Percentiles rank a stretch among this genome's conserved stretches.
Evolutionary conservation across 2,888 invertebrate genomes (phyloP).

Genomic region (Xanthia icteritia): DNA sequence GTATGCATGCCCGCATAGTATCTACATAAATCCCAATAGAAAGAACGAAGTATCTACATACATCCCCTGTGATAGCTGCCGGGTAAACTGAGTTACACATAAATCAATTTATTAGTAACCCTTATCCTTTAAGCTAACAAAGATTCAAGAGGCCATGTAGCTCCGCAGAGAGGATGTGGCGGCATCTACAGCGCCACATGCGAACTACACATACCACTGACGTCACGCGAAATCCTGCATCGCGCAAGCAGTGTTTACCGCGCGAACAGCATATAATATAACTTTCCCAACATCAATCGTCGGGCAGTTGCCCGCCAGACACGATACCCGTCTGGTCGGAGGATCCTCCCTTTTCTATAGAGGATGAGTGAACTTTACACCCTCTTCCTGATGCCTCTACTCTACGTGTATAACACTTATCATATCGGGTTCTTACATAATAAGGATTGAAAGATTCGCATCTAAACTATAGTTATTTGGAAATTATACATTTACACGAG

Average conservation of each 20-base stretch:
- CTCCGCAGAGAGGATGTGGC: neutral
- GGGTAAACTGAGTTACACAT: conserved; percentile 32
- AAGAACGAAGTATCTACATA: conserved; percentile 13
- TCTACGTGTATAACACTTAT: neutral
- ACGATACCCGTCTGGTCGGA: too few species aligned
- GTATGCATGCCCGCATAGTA: neutral
- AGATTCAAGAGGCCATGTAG: conserved; percentile 18
- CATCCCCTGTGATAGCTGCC: conserved; percentile 19
- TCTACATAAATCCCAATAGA: neutral
- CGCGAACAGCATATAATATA: too few species aligned
- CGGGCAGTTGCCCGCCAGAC: too few species aligned
- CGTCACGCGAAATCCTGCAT: too few species aligned
- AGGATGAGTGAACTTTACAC: too few species aligned
- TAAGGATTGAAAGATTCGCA: neutral
- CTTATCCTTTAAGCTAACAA: conserved; percentile 29
- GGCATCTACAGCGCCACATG: too few species aligned
- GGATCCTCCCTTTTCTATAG: too few species aligned
- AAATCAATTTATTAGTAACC: conserved; percentile 46
- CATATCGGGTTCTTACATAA: neutral
- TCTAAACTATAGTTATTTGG: neutral
- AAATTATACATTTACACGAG: too few species aligned
- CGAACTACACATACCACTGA: too few species aligned
- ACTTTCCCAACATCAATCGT: too few species aligned
- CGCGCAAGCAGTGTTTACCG: too few species aligned
- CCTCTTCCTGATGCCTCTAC: too few species aligned